phyloP scores from a whole-genome alignment of 2,797 vertebrate genomes.

The Schizopygopsis pylzovi region DNA sequence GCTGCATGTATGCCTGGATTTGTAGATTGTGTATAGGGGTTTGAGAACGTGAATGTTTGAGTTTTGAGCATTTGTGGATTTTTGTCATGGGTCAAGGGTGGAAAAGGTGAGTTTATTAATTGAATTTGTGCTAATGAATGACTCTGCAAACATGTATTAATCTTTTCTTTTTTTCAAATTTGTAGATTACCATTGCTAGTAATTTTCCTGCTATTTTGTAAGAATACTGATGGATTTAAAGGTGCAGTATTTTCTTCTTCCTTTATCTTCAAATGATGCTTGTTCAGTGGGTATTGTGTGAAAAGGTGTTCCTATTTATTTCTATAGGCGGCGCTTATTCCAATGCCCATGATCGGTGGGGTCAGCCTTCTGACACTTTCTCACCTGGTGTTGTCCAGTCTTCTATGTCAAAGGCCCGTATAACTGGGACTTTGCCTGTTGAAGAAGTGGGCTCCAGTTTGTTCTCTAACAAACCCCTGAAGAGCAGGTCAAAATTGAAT shows the following conservation, averaged over 20 bases:
- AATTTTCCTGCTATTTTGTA: background rate
- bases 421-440: background rate
- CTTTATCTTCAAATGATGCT: too few species aligned
- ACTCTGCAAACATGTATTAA: background rate
- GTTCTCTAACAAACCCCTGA: background rate
- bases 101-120: background rate
- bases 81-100: background rate
- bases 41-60: background rate
- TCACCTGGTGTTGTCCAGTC: background rate
- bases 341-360: background rate
- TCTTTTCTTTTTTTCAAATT: background rate
- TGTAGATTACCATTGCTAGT: background rate
- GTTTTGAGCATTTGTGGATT: too few species aligned
- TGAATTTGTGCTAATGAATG: background rate
- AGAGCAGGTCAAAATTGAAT: background rate
- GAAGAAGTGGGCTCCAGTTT: conserved; percentile 2
- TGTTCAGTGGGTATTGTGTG: background rate
- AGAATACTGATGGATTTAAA: background rate
- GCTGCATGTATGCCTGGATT: background rate
- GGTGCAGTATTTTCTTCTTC: background rate
- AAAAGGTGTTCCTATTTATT: background rate
- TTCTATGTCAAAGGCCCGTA: background rate
- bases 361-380: background rate
- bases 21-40: fast-evolving
- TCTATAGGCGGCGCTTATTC: background rate